Evolutionary conservation across 37 sponge, comb jelly and placozoan genomes (phyloP), one percentile per base, ranked within the genome.

Genomic region (Hexactinellida sp.): DNA sequence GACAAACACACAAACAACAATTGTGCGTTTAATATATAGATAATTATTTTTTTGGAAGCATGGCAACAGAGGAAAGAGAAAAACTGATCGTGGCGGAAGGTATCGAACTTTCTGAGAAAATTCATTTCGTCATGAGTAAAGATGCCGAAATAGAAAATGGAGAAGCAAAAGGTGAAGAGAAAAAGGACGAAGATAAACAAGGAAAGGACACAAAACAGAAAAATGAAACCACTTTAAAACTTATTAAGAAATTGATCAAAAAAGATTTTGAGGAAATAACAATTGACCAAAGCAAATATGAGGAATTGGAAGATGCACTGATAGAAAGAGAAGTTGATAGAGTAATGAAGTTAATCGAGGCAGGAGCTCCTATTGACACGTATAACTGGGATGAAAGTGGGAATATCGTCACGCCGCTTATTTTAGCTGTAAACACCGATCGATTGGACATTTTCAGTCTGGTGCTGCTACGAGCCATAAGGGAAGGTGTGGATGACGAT

Each of bases 1-100:
- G n/a, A n/a, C n/a, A n/a, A n/a, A n/a, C n/a, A n/a, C n/a, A n/a
- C n/a, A n/a, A n/a, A n/a, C n/a, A n/a, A n/a, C n/a, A n/a, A n/a
- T n/a, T n/a, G n/a, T n/a, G n/a, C n/a, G n/a, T n/a, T n/a, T 16
- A 47, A 47, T 47, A 19, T 19, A 19, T 47, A 16, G 16, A 19
- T 19, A 16, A 5, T 23, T 7, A 63, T 3, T 63, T 23, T 63
- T 5, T 63, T 63, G 52, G 16, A 47, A 47, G 16, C n/a, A 63
- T 63, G 76, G 76, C 76, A 63, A 63, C 76, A 25, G 76, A 63
- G 76, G 76, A 63, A 63, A 63, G 13, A n/a, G 76, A 63, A 28
- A 63, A 63, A 63, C 13, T 63, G 76, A 63, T 63, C 13, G 76
- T 7, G 30, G 76, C 3, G 21, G 76, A 63, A 3, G n/a, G n/a